Evolutionary conservation across 2,797 vertebrate species (phyloP).

Genomic region (Thamnophis elegans): DNA sequence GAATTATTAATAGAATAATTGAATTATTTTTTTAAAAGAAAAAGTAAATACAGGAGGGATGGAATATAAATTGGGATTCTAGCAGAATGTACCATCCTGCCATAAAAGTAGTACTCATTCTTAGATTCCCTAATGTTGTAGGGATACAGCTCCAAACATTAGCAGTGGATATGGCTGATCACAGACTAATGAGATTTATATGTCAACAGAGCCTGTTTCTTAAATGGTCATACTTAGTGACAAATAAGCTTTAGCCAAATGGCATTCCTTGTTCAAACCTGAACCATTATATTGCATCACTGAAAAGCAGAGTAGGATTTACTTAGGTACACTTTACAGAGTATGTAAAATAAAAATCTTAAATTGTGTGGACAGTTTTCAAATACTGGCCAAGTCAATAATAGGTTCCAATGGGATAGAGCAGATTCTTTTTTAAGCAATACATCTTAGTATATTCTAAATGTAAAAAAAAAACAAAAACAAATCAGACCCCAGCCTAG

Average conservation of each 20-base stretch:
- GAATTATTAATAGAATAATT: background rate
- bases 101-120: background rate
- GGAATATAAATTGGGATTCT: background rate
- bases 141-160: background rate
- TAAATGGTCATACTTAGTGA: background rate
- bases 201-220: background rate
- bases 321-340: background rate
- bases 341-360: background rate
- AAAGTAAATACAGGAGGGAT: background rate
- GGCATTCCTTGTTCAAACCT: background rate
- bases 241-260: background rate
- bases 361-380: background rate
- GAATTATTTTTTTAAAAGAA: background rate
- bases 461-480: background rate
- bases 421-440: background rate
- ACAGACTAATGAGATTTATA: background rate
- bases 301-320: background rate
- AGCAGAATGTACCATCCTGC: background rate
- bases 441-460: background rate
- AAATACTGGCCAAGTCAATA: background rate
- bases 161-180: background rate
- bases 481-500: background rate
- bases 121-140: background rate
- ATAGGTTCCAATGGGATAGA: background rate
- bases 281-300: background rate